These are phyloP conservation scores for Pyrochroa serraticornis DNA, from an alignment of 2,888 invertebrate species.

Conservation along the genomic window DNA sequence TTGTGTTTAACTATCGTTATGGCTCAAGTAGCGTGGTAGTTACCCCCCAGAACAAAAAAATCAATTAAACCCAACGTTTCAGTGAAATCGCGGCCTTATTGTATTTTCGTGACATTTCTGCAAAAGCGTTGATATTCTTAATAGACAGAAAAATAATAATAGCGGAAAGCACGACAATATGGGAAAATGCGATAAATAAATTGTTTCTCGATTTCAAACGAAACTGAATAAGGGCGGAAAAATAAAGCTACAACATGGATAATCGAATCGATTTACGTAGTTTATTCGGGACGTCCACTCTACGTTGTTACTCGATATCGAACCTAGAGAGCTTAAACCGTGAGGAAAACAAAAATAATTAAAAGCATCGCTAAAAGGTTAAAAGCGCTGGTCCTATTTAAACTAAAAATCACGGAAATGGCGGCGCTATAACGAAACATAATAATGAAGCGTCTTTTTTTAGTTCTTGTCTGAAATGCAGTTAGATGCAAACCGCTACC, in stretches of 20 bases:
- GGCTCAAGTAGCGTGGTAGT: too few relatives aligned
- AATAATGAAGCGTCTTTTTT: constrained; percentile 1
- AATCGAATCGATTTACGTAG: too few relatives aligned
- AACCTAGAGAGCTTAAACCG: too few relatives aligned
- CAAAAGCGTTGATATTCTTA: constrained; percentile 5
- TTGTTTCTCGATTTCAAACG: constrained; percentile 7
- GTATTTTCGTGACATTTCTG: background rate
- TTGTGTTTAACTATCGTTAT: too few relatives aligned
- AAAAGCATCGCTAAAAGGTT: constrained; percentile 3
- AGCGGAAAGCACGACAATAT: background rate
- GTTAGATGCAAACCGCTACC: constrained; percentile 46
- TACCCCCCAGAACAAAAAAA: too few relatives aligned
- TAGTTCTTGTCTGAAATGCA: background rate
- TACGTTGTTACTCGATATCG: too few relatives aligned
- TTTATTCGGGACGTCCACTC: too few relatives aligned
- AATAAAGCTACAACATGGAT: too few relatives aligned
- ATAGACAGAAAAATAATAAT: too few relatives aligned
- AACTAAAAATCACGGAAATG: too few relatives aligned
- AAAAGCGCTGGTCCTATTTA: constrained; percentile 4
- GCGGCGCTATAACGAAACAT: background rate
- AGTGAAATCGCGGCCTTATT: too few relatives aligned
- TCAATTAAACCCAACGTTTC: too few relatives aligned
- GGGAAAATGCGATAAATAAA: constrained; percentile 15
- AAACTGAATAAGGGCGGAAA: background rate
- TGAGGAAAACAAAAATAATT: constrained; percentile 10